A percentile compares a stretch with the other conserved stretches of the same genome.
Conservation (phyloP, 2,797 vertebrate genomes). For the Squalus acanthias region DNA sequence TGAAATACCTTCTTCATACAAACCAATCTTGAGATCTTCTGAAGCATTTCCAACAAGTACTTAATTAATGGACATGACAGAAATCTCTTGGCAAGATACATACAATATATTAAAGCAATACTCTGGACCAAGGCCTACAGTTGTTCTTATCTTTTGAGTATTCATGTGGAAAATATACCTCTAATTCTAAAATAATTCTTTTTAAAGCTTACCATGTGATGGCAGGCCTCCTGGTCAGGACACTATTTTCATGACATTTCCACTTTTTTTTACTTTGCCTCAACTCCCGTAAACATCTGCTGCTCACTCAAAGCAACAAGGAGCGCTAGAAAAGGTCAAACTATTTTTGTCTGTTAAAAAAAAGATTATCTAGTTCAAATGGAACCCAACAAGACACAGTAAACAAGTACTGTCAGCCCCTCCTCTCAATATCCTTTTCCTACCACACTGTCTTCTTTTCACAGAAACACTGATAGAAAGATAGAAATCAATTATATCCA, state of each 20-base stretch:
- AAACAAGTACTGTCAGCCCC: background rate
- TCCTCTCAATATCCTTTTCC: background rate
- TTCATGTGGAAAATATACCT: background rate
- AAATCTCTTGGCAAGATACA: background rate
- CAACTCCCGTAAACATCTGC: background rate
- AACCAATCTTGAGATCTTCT: constrained; percentile 14
- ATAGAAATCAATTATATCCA: background rate
- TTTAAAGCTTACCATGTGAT: background rate
- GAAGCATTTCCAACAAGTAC: background rate
- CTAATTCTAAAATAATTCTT: background rate
- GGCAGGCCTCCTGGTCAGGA: background rate
- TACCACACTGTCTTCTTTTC: background rate
- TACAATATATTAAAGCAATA: constrained; percentile 21
- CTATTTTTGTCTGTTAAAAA: constrained; percentile 12
- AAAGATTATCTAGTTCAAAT: background rate
- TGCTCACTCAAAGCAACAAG: background rate
- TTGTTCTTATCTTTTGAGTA: background rate
- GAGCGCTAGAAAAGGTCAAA: background rate
- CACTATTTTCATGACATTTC: background rate
- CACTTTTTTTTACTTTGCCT: background rate
- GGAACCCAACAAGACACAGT: background rate
- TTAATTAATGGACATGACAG: constrained; percentile 6
- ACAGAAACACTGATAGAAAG: background rate
- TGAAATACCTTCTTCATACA: background rate
- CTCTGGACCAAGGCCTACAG: background rate